Base-by-base conservation (phyloP, 2,888 invertebrate species). In the Cephus pygmeus region DNA sequence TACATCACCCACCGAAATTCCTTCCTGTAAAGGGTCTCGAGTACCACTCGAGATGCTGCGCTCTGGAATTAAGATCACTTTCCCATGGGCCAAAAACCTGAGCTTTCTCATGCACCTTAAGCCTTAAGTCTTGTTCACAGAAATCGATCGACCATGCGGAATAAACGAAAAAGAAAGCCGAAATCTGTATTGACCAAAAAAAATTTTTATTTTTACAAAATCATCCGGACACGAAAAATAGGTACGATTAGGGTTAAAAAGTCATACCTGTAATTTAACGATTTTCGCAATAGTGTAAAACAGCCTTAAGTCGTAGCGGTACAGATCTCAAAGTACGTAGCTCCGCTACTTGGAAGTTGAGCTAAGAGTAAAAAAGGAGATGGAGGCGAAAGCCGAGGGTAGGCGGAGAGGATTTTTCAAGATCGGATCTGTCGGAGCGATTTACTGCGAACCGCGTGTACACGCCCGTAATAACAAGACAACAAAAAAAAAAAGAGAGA, bases 351-450 rank as follows among this genome's bases (percentile, higher is more conserved):
- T 56, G 56, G 56, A 23, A 56, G 9, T 56, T 56, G 56, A 56
- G 23, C 23, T 9, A 56, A 56, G 56, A 23, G 23, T 56, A 56
- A 56, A 56, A 56, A 23, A 56, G 56, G 23, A 23, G 56, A 56
- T 23, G 56, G 56, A 56, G 23, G 56, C 56, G 56, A 56, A 56
- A 56, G 56, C 56, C 56, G 56, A 56, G 56, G 74, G 77, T 34
- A 73, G 77, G 15, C 33, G 56, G 79, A 81, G 79, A 81, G 73
- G 40, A 69, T 68, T 34, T 6, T 40, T 35, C 80, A 77, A 86
- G 87, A 88, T 88, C 83, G 78, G 88, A 88, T 89, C 87, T 86
- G 84, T 83, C 83, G 83, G 82, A 82, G 85, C 87, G 88, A 89
- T 89, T 88, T 88, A 86, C 84, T 83, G 83, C 83, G 84, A 88